Percentiles rank a stretch among this genome's conserved stretches.
phyloP scores from a whole-genome alignment of 2,113 vertebrate genomes.

The Phoxinus phoxinus region DNA sequence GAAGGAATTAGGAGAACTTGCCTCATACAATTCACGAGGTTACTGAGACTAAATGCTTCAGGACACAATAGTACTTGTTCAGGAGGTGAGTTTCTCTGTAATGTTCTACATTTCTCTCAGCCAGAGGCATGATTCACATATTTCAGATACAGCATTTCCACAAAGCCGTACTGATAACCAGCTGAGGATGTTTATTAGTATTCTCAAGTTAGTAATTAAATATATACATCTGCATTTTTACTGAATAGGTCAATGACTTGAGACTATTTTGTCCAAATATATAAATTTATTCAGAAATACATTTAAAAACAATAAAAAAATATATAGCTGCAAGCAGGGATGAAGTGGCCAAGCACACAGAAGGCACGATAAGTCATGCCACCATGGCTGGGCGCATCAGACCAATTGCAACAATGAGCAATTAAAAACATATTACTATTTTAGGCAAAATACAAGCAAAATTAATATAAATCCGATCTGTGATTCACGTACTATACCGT shows the following conservation, averaged over 20 bases:
- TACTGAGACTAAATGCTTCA: neutral
- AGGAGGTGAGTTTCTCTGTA: conserved; percentile 1
- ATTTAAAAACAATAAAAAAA: neutral
- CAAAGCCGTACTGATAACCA: neutral
- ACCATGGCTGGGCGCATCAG: too few species aligned
- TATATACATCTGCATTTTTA: neutral
- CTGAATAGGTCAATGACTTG: too few species aligned
- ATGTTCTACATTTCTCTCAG: neutral
- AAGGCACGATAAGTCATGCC: too few species aligned
- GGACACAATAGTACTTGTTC: conserved; percentile 24
- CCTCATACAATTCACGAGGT: conserved; percentile 22
- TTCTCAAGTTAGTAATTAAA: neutral
- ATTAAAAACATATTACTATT: too few species aligned
- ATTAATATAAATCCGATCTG: too few species aligned
- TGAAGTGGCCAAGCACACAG: too few species aligned
- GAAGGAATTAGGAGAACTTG: neutral
- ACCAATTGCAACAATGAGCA: too few species aligned
- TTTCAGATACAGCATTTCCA: neutral
- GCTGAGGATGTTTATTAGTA: neutral
- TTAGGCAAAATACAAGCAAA: too few species aligned
- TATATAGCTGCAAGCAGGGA: too few species aligned
- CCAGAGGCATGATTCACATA: conserved; percentile 8
- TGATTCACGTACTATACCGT: too few species aligned
- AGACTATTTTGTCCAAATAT: neutral
- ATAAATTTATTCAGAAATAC: neutral